Evolutionary conservation across 92 coral and sea anemone genomes (phyloP).

Genomic region (Umimayanthus chanpuru): DNA sequence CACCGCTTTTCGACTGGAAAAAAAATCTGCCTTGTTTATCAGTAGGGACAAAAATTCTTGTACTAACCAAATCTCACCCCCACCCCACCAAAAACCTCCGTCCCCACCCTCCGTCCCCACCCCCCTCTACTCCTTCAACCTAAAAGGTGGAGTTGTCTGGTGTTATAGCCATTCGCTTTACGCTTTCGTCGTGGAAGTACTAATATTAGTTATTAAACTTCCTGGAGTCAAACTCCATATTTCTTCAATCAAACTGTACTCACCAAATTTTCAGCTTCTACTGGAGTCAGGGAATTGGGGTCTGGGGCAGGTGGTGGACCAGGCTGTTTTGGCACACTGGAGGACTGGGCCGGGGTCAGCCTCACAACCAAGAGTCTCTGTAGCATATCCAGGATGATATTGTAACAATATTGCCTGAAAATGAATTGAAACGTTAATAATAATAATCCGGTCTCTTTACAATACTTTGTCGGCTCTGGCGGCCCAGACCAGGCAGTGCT

Average conservation of each 20-base stretch:
- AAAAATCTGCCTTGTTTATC: too few species aligned
- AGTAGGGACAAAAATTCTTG: too few species aligned
- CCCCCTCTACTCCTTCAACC: too few species aligned
- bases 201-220: background rate
- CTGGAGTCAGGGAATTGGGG: slow-evolving; percentile 81
- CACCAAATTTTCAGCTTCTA: slow-evolving; percentile 84
- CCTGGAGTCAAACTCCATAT: background rate
- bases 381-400: slow-evolving; percentile 83
- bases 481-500: background rate
- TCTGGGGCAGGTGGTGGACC: slow-evolving; percentile 97
- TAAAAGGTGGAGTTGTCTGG: too few species aligned
- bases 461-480: background rate
- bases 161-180: background rate
- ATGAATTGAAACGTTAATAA: background rate
- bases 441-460: background rate
- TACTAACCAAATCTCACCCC: too few species aligned
- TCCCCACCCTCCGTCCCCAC: too few species aligned
- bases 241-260: slow-evolving; percentile 14
- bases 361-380: slow-evolving; percentile 76
- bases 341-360: slow-evolving; percentile 84
- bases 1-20: too few species aligned
- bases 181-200: background rate
- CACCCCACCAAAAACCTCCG: too few species aligned
- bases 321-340: slow-evolving; percentile 88
- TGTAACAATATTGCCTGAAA: slow-evolving; percentile 87